These are phyloP conservation scores for Harpagifer antarcticus DNA, from an alignment of 2,797 vertebrate genomes.

Conservation along the genomic window DNA sequence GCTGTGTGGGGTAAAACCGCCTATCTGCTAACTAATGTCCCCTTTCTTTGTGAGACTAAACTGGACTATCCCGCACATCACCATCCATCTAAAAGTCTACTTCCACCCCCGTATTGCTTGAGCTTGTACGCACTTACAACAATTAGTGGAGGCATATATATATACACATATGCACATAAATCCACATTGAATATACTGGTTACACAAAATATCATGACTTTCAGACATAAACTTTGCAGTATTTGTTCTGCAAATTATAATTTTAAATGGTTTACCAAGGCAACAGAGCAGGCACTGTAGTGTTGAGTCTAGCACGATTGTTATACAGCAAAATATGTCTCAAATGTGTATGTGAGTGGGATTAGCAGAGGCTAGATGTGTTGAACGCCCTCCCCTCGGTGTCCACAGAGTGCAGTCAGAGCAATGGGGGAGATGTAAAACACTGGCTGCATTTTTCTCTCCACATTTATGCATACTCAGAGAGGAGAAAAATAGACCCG, in stretches of 20 bases:
- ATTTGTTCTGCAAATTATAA: constrained; percentile 55
- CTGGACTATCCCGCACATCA: constrained; percentile 53
- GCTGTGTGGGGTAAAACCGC: constrained; percentile 9
- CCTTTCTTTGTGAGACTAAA: constrained; percentile 52
- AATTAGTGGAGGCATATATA: constrained; percentile 41
- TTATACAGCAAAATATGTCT: constrained; percentile 37
- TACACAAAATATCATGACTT: constrained; percentile 51
- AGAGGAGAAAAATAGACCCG: constrained; percentile 68
- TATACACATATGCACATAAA: constrained; percentile 58
- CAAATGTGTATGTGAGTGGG: constrained; percentile 50
- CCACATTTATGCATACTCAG: constrained; percentile 73
- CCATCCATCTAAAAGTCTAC: constrained; percentile 48
- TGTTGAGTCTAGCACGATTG: constrained; percentile 38
- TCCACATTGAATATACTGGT: constrained; percentile 47
- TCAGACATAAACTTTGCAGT: constrained; percentile 58
- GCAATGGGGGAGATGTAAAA: constrained; percentile 76
- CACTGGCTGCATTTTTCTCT: constrained; percentile 71
- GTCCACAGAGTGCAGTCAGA: constrained; percentile 59
- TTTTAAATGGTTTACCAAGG: constrained; percentile 32
- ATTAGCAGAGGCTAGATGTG: constrained; percentile 61
- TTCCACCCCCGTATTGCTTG: constrained; percentile 14
- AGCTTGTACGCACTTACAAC: constrained; percentile 41
- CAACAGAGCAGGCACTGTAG: constrained; percentile 27
- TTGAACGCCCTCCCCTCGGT: constrained; percentile 56
- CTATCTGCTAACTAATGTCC: constrained; percentile 49